Evolutionary conservation across 2,888 invertebrate species (phyloP).

Genomic region (Xestobium rufovillosum): DNA sequence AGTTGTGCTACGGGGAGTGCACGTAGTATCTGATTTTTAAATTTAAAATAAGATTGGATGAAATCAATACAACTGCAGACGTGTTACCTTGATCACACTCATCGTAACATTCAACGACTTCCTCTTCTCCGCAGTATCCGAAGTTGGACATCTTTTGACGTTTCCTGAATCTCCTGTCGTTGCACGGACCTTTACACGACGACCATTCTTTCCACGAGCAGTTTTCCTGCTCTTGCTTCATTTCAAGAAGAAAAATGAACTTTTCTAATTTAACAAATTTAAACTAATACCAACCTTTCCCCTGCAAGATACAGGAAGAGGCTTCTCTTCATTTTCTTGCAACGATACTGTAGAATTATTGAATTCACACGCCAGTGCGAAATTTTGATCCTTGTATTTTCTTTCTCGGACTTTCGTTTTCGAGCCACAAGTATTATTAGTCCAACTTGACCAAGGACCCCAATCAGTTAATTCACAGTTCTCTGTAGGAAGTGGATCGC

Average conservation of each 20-base stretch:
- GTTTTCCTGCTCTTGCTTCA: too few relatives aligned
- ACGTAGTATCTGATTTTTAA: too few relatives aligned
- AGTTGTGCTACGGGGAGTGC: too few relatives aligned
- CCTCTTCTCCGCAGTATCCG: slow-evolving; percentile 35
- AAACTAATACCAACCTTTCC: slow-evolving; percentile 13
- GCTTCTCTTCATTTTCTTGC: slow-evolving; percentile 35
- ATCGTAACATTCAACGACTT: slow-evolving; percentile 30
- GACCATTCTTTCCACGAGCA: slow-evolving; percentile 80
- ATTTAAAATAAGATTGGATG: too few relatives aligned
- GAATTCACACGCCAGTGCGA: slow-evolving; percentile 51
- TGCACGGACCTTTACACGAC: slow-evolving; percentile 63
- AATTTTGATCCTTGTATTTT: slow-evolving; percentile 50
- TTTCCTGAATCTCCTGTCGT: slow-evolving; percentile 24
- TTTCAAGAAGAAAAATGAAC: slow-evolving; percentile 6
- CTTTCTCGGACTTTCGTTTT: slow-evolving; percentile 59
- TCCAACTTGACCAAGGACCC: slow-evolving; percentile 69
- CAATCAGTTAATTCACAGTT: slow-evolving; percentile 61
- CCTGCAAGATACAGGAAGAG: slow-evolving; percentile 6
- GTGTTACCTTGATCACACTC: slow-evolving; percentile 20
- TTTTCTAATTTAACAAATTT: too few relatives aligned
- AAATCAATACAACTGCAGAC: too few relatives aligned
- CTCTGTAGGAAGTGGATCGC: slow-evolving; percentile 31
- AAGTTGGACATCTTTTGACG: slow-evolving; percentile 18
- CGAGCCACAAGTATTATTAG: slow-evolving; percentile 56
- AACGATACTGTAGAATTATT: slow-evolving; percentile 34